Base-by-base conservation (phyloP, 2,888 invertebrate genomes). In the Drosophila ezoana region DNA sequence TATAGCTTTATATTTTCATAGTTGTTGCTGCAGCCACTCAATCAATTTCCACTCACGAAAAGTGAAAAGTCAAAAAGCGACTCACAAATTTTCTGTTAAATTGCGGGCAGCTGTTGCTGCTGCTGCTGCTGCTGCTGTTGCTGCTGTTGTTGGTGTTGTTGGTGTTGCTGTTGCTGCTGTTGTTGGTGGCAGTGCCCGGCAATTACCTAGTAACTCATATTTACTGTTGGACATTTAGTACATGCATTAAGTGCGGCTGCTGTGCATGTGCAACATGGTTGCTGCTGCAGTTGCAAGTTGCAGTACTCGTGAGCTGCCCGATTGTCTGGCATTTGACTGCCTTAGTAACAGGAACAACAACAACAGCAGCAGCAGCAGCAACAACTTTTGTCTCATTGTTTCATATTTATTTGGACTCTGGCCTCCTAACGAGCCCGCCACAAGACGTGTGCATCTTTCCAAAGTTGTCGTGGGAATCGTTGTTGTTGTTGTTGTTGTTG, bases 191-290 rank as follows among this genome's bases (percentile, higher is more conserved):
- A 79, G 77, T 72, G 78, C 81, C 72, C 80, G 72, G 83, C 84
- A 85, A 85, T 85, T 85, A 85, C 84, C 89, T 89, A 85, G 70
- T 85, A 89, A 85, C 84, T 85, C 87, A 87, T 79, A 86, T 89
- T 87, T 87, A 83, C 87, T 63, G 81, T 83, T 78, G 71, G 83
- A 86, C 83, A 83, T 83, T 83, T 86, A 83, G 83, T 83, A 86
- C 89, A 83, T 77, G 89, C 87, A 83, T 88, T 83, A 83, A 83
- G 79, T 78, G 68, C 78, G 63, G 69, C 78, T 73, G 78, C 57
- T 73, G 78, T 78, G 78, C 79, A 68, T 76, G 77, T 68, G 72
- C 77, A 76, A 61, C 79, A 71, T 63, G 63, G 13, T 32, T 13
- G 28, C 28, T 14, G 51, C 35, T 41, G 53, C 66, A 54, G 65